Evolutionary conservation across 1,140 invertebrate species (phyloP).

Genomic region (Oedothorax gibbosus): DNA sequence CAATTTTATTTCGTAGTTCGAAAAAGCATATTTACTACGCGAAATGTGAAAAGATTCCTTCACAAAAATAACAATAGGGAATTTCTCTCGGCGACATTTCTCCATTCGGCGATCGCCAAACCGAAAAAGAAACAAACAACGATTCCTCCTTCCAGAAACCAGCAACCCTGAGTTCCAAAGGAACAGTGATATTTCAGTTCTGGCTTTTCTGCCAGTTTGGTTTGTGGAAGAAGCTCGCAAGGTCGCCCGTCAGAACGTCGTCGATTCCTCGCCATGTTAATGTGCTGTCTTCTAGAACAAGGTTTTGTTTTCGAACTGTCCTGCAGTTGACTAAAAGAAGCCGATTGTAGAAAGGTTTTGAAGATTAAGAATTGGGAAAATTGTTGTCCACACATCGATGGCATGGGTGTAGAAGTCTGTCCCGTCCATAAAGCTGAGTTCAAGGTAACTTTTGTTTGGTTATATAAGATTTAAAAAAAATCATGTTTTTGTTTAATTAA

Average conservation of each 20-base stretch:
- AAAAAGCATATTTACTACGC: no score
- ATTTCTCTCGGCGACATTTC: no score
- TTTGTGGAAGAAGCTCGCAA: not conserved
- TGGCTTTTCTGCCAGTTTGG: not conserved
- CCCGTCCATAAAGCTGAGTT: conserved; percentile 54
- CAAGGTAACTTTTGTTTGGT: conserved; percentile 38
- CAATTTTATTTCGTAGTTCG: no score
- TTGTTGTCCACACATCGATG: conserved; percentile 47
- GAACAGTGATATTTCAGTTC: conserved; percentile 43
- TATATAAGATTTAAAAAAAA: no score
- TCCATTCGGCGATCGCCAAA: no score
- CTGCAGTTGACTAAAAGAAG: conserved; percentile 32
- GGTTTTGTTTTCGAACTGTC: conserved; percentile 1
- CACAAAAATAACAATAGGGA: no score
- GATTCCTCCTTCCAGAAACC: not conserved
- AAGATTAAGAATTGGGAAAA: conserved; percentile 17
- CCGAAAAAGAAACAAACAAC: no score
- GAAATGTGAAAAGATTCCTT: no score
- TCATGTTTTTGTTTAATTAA: no score
- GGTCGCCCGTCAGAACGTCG: not conserved
- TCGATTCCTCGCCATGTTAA: conserved; percentile 20
- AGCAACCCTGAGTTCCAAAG: conserved; percentile 19
- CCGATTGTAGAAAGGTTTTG: not conserved
- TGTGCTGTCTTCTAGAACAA: not conserved
- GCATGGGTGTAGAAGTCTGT: conserved; percentile 61